Conservation (phyloP, 2,888 invertebrate species). For the Halictus quadricinctus region DNA sequence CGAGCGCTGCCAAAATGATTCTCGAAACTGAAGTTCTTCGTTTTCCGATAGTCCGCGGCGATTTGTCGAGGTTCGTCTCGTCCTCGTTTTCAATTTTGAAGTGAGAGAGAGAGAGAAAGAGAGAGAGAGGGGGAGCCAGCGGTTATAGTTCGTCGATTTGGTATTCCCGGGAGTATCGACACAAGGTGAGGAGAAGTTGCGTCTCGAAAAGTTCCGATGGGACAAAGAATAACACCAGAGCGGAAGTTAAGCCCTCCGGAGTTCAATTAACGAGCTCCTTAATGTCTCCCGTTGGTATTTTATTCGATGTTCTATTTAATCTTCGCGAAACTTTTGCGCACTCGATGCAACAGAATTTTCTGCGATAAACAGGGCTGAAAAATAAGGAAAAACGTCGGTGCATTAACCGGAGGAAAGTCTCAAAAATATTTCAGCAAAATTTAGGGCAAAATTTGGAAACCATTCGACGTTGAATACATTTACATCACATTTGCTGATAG, state of each 20-base stretch:
- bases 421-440: no score
- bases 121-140: background rate
- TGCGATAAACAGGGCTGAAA: background rate
- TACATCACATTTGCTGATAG: no score
- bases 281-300: background rate
- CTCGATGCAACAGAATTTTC: background rate
- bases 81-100: constrained; percentile 21
- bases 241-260: background rate
- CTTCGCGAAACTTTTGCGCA: background rate
- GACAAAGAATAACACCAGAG: constrained; percentile 36
- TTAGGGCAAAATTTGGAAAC: no score
- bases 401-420: no score
- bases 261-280: constrained; percentile 34
- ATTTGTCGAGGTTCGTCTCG: constrained; percentile 21
- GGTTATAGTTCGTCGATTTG: background rate
- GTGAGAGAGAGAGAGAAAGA: background rate
- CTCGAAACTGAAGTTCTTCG: background rate
- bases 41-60: constrained; percentile 1
- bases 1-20: background rate
- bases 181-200: background rate
- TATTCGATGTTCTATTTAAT: background rate
- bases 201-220: constrained; percentile 44
- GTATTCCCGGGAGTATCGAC: background rate
- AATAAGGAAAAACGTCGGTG: background rate
- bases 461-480: no score